Percentiles rank a stretch among this genome's conserved stretches.
phyloP scores from a whole-genome alignment of 1,140 invertebrate genomes.

The Sminthurides bifidus region DNA sequence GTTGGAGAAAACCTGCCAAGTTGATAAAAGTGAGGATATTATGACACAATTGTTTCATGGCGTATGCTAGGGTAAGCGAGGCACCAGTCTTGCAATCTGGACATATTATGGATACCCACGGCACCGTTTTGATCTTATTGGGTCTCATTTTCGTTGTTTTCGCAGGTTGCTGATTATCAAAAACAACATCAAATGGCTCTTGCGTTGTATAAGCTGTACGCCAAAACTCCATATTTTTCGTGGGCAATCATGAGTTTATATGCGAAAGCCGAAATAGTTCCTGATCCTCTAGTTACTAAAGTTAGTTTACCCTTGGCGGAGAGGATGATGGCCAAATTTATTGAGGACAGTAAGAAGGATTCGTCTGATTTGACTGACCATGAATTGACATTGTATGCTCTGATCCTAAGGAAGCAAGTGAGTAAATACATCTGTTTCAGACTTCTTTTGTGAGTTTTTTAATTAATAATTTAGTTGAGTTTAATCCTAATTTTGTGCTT shows the following conservation, averaged over 20 bases:
- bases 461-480: constrained; percentile 12
- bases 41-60: constrained; percentile 89
- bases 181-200: constrained; percentile 82
- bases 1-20: constrained; percentile 76
- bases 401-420: constrained; percentile 67
- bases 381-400: constrained; percentile 80
- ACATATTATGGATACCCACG: not conserved
- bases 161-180: constrained; percentile 54
- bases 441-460: not conserved
- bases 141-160: not conserved
- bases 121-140: not conserved
- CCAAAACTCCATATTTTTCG: constrained; percentile 94
- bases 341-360: constrained; percentile 79
- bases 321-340: constrained; percentile 67
- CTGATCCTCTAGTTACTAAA: constrained; percentile 31
- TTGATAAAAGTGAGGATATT: constrained; percentile 76
- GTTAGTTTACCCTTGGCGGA: constrained; percentile 72
- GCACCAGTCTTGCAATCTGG: not conserved
- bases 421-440: not conserved
- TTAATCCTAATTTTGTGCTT: too few species aligned
- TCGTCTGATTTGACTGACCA: too few species aligned
- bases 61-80: constrained; percentile 68
- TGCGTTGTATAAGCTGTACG: constrained; percentile 73
- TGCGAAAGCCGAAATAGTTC: constrained; percentile 40
- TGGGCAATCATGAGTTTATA: constrained; percentile 96